Evolutionary conservation across 2,888 invertebrate species (phyloP).

Genomic region (Lasioglossum zephyrum): DNA sequence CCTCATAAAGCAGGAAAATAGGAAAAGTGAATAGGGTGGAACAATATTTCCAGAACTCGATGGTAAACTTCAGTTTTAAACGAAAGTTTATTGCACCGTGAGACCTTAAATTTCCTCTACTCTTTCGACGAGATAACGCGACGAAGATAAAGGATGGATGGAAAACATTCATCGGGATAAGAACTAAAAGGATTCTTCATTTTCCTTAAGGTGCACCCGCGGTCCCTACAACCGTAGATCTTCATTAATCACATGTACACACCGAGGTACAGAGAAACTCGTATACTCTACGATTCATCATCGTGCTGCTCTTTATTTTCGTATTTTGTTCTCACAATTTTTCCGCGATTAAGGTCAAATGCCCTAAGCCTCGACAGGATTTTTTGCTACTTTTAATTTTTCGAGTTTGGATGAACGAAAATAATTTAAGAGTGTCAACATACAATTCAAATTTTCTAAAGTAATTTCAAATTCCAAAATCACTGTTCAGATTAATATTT

Average conservation of each 20-base stretch:
- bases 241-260: constrained; percentile 30
- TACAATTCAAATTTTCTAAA: no score
- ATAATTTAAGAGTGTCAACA: no score
- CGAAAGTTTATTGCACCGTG: constrained; percentile 11
- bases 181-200: neutral
- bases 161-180: neutral
- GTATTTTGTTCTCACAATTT: neutral
- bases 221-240: constrained; percentile 1
- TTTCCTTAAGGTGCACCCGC: neutral
- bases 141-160: neutral
- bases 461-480: no score
- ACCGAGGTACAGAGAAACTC: neutral
- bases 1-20: constrained; percentile 15
- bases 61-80: constrained; percentile 21
- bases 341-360: neutral
- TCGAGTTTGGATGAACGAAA: no score
- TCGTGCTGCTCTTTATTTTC: constrained; percentile 7
- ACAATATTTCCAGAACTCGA: constrained; percentile 9
- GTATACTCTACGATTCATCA: constrained; percentile 31
- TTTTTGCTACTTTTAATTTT: no score
- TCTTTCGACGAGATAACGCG: neutral
- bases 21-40: constrained; percentile 16
- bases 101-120: neutral
- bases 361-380: no score
- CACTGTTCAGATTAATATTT: no score